These are phyloP conservation scores for Lethrus apterus DNA, from an alignment of 1,140 invertebrate species.

Conservation along the genomic window DNA sequence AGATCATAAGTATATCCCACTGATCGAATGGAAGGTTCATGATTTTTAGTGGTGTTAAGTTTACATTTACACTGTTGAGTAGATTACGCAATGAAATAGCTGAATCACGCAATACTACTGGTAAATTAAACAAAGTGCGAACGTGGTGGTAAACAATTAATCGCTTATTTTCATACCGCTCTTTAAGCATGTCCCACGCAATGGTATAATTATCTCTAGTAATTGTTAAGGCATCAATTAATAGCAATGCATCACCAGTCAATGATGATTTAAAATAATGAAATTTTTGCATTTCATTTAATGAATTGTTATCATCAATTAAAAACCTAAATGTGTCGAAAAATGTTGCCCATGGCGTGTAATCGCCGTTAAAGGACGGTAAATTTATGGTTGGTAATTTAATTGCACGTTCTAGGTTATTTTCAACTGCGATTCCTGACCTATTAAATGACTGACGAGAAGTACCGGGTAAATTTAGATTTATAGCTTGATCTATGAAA, in stretches of 20 bases:
- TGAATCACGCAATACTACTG: not conserved
- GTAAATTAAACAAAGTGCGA: constrained; percentile 1
- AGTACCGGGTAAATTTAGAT: no score
- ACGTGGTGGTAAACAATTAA: constrained; percentile 24
- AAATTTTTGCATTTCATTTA: constrained; percentile 30
- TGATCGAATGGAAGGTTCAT: not conserved
- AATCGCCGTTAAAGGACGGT: constrained; percentile 29
- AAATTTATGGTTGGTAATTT: constrained; percentile 31
- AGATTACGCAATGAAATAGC: not conserved
- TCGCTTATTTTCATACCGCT: constrained; percentile 26
- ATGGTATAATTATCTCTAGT: constrained; percentile 23
- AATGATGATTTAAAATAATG: constrained; percentile 28
- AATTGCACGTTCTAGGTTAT: no score
- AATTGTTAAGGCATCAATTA: constrained; percentile 22
- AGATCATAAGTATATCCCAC: not conserved
- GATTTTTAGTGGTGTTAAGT: not conserved
- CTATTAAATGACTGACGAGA: no score
- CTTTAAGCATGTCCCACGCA: constrained; percentile 21
- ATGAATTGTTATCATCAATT: constrained; percentile 27
- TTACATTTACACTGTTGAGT: not conserved
- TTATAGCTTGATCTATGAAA: no score
- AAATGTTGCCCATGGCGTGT: constrained; percentile 32
- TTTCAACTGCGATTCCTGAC: no score
- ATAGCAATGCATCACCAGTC: constrained; percentile 20
- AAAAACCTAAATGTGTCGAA: constrained; percentile 28